phyloP scores from a whole-genome alignment of 1,140 invertebrate species.

The Vanessa tameamea region DNA sequence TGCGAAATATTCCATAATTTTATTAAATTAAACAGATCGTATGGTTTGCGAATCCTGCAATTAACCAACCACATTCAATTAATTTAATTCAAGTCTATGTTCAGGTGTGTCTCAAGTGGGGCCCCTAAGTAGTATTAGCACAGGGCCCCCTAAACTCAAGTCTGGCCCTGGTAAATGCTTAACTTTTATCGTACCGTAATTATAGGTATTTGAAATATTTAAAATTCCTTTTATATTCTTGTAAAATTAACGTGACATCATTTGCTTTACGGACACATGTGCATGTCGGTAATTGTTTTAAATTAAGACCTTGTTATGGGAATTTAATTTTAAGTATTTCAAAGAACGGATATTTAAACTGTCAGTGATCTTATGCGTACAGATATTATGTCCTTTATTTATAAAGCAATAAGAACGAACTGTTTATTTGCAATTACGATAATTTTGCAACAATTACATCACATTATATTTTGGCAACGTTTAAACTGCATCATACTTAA shows the following conservation, averaged over 20 bases:
- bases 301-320: slow-evolving; percentile 17
- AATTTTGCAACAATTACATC: neutral
- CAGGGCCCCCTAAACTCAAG: no score
- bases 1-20: no score
- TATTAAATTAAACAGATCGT: no score
- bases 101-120: no score
- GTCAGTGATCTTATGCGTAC: neutral
- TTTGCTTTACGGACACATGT: neutral
- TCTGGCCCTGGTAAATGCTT: no score
- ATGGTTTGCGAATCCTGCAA: no score
- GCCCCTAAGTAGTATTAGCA: no score
- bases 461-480: slow-evolving; percentile 6
- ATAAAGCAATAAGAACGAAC: neutral
- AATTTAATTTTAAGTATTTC: slow-evolving; percentile 11
- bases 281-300: slow-evolving; percentile 10
- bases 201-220: no score
- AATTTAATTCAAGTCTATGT: no score
- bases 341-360: neutral
- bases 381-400: neutral
- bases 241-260: neutral
- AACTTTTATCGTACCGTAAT: no score
- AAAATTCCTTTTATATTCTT: no score
- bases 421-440: neutral
- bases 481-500: neutral
- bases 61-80: no score